Evolutionary conservation across 2,888 invertebrate species (phyloP), one percentile per base, ranked within the genome.

Genomic region (Listrodromus nycthemerus): DNA sequence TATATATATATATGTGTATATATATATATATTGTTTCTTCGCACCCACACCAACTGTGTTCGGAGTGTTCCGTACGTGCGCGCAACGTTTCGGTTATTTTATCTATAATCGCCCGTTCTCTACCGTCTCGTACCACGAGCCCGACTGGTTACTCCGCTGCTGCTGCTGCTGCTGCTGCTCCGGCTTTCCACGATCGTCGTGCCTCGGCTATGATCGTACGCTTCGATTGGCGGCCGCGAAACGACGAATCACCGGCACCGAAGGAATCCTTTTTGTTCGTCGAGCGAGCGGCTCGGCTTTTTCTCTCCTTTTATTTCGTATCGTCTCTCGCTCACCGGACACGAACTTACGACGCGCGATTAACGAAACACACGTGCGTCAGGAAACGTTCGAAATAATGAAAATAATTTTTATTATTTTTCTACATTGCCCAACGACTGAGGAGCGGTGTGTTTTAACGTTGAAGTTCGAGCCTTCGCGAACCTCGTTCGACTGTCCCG

Each of bases 401-500:
- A 16, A 45, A 45, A 5, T 5, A 37, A 2, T 65, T 66, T 19
- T 3, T 13, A 21, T 21, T 10, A 6, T 61, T 58, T 61, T 50
- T 13, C 16, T 48, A n/a, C n/a, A 61, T 61, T 61, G 0, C 27
- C 55, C 5, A 13, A 61, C 27, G 27, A 61, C 37, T 79, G 45
- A 71, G 30, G 27, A 30, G 30, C 7, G 16, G 75, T 19, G 69
- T 27, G 65, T 61, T 30, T 58, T 63, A 61, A 10, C 65, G 82
- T 52, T 21, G 48, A 41, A 52, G 52, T 66, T 74, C 67, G 82
- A 76, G 79, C 33, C 65, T 75, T 63, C 45, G 84, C 71, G 63
- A 73, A 69, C 45, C 52, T 81, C 52, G 61, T 77, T 73, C 67
- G 48, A 66, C 45, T n/a, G 88, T 88, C 88, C 85, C 87, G 88